A percentile compares a stretch with the other conserved stretches of the same genome.
Evolutionary conservation across 2,888 invertebrate genomes (phyloP).

Genomic region (Neoitamus cyanurus): DNA sequence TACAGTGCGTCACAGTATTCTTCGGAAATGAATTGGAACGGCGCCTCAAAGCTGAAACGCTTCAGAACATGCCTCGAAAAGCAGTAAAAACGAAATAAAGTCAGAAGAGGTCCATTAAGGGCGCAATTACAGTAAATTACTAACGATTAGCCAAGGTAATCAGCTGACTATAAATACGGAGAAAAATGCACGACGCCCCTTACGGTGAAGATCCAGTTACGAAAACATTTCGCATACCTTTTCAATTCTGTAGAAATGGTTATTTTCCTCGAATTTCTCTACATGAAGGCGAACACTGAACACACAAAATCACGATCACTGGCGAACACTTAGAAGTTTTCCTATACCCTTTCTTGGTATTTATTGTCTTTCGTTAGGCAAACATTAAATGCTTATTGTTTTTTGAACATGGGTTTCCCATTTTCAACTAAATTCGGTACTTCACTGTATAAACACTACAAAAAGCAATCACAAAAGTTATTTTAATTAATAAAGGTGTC

Average conservation of each 20-base stretch:
- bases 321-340: neutral
- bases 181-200: neutral
- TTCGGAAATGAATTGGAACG: neutral
- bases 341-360: neutral
- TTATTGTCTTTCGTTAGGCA: neutral
- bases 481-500: slow-evolving; percentile 13
- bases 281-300: neutral
- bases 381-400: neutral
- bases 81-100: neutral
- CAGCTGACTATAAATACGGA: neutral
- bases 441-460: neutral
- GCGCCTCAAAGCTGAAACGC: neutral
- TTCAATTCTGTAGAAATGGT: neutral
- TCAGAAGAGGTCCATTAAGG: neutral
- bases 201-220: neutral
- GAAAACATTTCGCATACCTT: neutral
- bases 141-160: neutral
- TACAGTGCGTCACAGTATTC: neutral
- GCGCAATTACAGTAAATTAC: neutral
- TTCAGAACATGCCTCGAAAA: neutral
- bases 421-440: neutral
- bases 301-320: neutral
- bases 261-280: neutral
- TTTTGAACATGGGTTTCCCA: neutral
- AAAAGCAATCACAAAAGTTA: neutral